Conservation (phyloP, 2,888 invertebrate species). For the Suillia variegata region DNA sequence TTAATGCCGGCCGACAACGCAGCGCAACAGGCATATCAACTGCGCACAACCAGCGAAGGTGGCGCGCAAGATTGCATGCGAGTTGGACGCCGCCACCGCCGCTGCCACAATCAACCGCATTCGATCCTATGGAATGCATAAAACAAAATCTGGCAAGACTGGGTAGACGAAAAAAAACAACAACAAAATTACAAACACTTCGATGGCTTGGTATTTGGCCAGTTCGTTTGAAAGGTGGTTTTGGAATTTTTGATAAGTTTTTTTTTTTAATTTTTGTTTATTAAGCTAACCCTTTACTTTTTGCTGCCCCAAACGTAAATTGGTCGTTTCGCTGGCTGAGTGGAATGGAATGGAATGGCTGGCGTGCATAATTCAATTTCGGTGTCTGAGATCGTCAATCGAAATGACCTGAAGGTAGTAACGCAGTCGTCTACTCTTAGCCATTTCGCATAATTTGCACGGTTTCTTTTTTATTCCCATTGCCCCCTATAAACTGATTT, state of each 20-base stretch:
- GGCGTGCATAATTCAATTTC: conserved; percentile 8
- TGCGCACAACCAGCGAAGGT: not conserved
- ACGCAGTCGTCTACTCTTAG: not conserved
- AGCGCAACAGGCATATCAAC: not conserved
- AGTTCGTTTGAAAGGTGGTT: not conserved
- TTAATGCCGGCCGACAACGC: conserved; percentile 1
- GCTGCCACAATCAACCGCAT: conserved; percentile 14
- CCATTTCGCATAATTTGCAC: conserved; percentile 17
- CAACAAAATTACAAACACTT: no score
- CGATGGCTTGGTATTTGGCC: not conserved
- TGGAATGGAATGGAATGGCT: no score
- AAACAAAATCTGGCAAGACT: conserved; percentile 7
- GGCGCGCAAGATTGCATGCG: not conserved
- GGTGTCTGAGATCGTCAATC: conserved; percentile 7
- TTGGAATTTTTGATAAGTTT: no score
- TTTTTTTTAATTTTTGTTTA: no score
- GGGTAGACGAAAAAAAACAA: not conserved
- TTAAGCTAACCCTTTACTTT: no score
- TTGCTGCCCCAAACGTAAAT: no score
- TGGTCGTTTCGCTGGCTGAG: no score
- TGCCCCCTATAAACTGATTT: no score
- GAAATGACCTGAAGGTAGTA: conserved; percentile 14
- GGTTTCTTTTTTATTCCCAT: conserved; percentile 29
- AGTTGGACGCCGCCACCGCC: no score
- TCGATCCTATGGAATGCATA: conserved; percentile 20